Base-by-base conservation (phyloP, 2,888 invertebrate genomes). In the Drosophila austrosaltans region DNA sequence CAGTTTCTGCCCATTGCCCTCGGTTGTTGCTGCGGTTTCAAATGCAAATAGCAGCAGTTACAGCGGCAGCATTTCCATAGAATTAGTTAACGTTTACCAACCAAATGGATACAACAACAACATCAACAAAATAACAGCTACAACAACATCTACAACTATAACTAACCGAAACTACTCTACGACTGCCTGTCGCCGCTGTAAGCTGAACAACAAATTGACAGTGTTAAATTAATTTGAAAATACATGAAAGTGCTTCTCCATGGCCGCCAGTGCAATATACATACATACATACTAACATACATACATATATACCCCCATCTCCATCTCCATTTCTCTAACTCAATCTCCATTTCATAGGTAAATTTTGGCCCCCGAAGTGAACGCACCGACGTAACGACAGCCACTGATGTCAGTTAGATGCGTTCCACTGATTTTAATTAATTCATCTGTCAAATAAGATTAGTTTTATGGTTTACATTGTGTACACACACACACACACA, bases 391-490 rank as follows among this genome's bases (percentile, higher is more conserved):
- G 2, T 42, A 44, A 42, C 63, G 74, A 54, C 54, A 36, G 72
- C 16, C 80, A 48, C 56, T 63, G 73, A 75, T 69, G 87, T 70
- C 88, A 74, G 75, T 76, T 82, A 85, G 89, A 88, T 89, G 84
- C 78, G 78, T 80, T 83, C 75, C 77, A 79, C 87, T 84, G 90
- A 89, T 89, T 89, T 90, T 89, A 90, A 90, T 89, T 89, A 89
- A 90, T 89, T 90, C 90, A 89, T 83, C 89, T 90, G 90, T 90
- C 90, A 90, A 89, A 90, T 82, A 84, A 88, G 89, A 89, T 90
- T 90, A 89, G 90, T 89, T 90, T 88, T 90, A 90, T 88, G 78
- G 89, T 77, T 78, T 81, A 78, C 82, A 90, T 85, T 82, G 85
- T 69, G 73, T 63, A 67, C 58, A 53, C 54, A 63, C 39, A 56